Evolutionary conservation across 2,888 invertebrate genomes (phyloP), one percentile per base, ranked within the genome.

Genomic region (Platerodrilus igneus): DNA sequence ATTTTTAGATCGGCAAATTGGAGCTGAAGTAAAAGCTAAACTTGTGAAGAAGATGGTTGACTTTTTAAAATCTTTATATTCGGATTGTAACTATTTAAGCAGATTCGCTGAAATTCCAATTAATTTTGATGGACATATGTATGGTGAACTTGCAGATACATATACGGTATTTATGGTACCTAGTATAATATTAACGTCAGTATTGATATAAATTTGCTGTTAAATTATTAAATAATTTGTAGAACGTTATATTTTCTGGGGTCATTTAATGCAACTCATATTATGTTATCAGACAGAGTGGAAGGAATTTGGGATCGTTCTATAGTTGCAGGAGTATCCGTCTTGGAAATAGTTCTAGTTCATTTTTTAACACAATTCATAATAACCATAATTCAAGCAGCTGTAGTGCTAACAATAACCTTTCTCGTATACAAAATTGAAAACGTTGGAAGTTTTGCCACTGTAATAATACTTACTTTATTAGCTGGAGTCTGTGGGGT

Each of bases 261-360:
- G 0, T 81, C 88, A 0, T 78, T 88, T 22, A 78, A 90, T 60
- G 90, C 91, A 1, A 85, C 90, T 0, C 78, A 87, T 2, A 79
- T 87, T 13, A 82, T 91, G 60, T 83, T 90, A 46, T 73, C 83
- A 0, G 90, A 90, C 62, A 77, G 84, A 19, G 74, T 80, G 53
- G 88, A 89, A 62, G 90, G 93, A 3, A 79, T 92, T 46, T 83
- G 93, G 83, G 88, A 92, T 62, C 73, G 93, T 42, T 87, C 86
- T 38, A 74, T 88, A 1, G 86, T 91, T 4, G 87, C 92, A 47
- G 91, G 92, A 5, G 89, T 93, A 7, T 78, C 78, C 22, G 78
- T 87, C 0, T 65, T 77, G 20, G 90, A 92, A 72, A 84, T 93
- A 65, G 72, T 92, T 25, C 66, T 84, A 43, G 84, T 89, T 0